These are phyloP conservation scores for Plotosus lineatus DNA, from an alignment of 2,113 vertebrate genomes.

Conservation along the genomic window DNA sequence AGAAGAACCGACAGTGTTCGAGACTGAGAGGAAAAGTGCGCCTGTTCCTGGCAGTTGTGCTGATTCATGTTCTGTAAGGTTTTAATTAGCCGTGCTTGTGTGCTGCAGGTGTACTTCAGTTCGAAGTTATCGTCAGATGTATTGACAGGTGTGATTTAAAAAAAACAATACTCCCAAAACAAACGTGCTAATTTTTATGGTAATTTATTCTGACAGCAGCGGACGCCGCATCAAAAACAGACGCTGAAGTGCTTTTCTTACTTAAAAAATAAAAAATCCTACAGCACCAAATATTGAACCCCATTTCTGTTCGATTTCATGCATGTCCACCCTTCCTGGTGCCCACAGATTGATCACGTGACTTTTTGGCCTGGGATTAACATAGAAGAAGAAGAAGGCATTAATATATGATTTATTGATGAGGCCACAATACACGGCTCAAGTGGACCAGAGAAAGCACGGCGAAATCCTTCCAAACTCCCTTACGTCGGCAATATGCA, in stretches of 20 bases:
- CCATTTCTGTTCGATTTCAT: conserved; percentile 54
- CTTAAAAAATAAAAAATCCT: neutral
- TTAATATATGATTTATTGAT: conserved; percentile 74
- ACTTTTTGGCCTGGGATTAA: conserved; percentile 57
- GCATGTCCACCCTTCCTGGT: conserved; percentile 52
- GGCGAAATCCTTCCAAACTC: conserved; percentile 64
- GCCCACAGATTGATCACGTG: conserved; percentile 50
- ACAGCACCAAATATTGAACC: conserved; percentile 14
- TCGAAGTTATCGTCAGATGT: neutral
- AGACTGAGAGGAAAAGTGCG: neutral
- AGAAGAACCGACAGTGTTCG: too few relatives aligned
- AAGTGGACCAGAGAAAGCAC: conserved; percentile 64
- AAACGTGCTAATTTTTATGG: neutral
- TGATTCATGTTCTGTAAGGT: conserved; percentile 28
- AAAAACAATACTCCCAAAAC: neutral
- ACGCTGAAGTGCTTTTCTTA: neutral
- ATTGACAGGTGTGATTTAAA: conserved; percentile 35
- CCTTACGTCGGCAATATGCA: conserved; percentile 69
- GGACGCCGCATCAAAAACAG: neutral
- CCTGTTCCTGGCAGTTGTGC: conserved; percentile 12
- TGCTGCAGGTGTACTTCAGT: neutral
- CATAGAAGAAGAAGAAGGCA: conserved; percentile 58
- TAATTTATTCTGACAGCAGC: neutral
- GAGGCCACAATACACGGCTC: conserved; percentile 67
- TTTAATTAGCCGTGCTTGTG: conserved; percentile 2